Evolutionary conservation across 92 coral and sea anemone species (phyloP), one percentile per base, ranked within the genome.

Genomic region (Isaurus tuberculatus): DNA sequence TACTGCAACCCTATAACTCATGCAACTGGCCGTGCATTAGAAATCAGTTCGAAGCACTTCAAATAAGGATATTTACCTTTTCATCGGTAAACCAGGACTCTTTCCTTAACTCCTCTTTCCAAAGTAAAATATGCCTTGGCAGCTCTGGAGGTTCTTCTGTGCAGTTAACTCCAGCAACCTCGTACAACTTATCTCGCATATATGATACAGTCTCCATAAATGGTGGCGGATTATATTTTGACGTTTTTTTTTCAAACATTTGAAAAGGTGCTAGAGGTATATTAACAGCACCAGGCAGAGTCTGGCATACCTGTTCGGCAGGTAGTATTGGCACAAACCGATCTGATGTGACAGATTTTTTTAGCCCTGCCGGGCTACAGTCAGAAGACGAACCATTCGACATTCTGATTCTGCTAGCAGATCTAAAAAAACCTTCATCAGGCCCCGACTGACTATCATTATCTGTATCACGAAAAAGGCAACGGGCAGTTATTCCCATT

Each of bases 171-270:
- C 27, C 70, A 0, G 70, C 70, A 8, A 65, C 70, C 25, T 65
- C 70, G 25, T 65, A 65, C 1, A 65, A 65, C 25, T 65, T 65
- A 14, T 28, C 72, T 20, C 72, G 43, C 72, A 66, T 66, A 30
- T 66, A 66, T 30, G 43, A 6, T 13, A 31, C 72, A 66, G 72
- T 66, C 25, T 4, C 43, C 4, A 66, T 66, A 66, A 66, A 66
- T 30, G 72, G 43, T 65, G 72, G 72, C 72, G 72, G 72, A 15
- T 66, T 66, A 15, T 66, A 66, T 31, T 66, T 66, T 15, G 72
- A 66, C 15, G n/a, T n/a, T 9, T 31, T 66, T 66, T 66, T 66
- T 66, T 10, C 43, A 29, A 66, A 29, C 40, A 66, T 2, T 66
- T 66, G n/a, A 31, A 6, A 66, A 5, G 72, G 72, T 66, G 25